Percentiles rank a stretch among this genome's conserved stretches.
These are phyloP conservation scores for Accipiter virgatus DNA, from an alignment of 2,113 vertebrate species.

Conservation along the genomic window DNA sequence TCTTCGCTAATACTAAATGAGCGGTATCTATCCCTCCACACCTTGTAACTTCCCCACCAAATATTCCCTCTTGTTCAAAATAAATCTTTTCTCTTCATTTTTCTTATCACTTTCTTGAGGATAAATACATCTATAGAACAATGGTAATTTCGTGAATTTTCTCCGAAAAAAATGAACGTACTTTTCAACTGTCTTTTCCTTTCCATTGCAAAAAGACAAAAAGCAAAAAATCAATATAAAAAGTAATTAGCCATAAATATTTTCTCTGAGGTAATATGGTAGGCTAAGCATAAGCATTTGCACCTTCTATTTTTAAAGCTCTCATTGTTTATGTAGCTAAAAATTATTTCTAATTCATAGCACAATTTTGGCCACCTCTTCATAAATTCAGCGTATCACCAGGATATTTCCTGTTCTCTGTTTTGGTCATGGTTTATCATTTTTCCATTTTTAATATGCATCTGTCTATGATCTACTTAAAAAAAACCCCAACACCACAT, in stretches of 20 bases:
- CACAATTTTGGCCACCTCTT: background rate
- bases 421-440: background rate
- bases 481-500: fast-evolving
- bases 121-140: background rate
- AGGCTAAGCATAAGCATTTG: background rate
- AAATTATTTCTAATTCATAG: background rate
- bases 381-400: background rate
- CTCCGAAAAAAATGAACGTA: fast-evolving
- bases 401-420: background rate
- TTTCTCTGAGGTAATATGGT: background rate
- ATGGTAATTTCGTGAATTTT: background rate
- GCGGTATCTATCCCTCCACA: background rate
- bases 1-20: background rate
- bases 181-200: background rate
- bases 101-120: background rate
- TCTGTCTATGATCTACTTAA: background rate
- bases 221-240: background rate
- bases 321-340: background rate
- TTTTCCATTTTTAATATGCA: background rate
- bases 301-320: background rate
- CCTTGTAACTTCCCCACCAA: background rate
- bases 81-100: background rate
- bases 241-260: background rate
- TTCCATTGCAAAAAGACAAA: background rate
- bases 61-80: background rate